These are phyloP conservation scores for Sebastes hubbsi DNA, from an alignment of 2,797 vertebrate species.

Conservation along the genomic window DNA sequence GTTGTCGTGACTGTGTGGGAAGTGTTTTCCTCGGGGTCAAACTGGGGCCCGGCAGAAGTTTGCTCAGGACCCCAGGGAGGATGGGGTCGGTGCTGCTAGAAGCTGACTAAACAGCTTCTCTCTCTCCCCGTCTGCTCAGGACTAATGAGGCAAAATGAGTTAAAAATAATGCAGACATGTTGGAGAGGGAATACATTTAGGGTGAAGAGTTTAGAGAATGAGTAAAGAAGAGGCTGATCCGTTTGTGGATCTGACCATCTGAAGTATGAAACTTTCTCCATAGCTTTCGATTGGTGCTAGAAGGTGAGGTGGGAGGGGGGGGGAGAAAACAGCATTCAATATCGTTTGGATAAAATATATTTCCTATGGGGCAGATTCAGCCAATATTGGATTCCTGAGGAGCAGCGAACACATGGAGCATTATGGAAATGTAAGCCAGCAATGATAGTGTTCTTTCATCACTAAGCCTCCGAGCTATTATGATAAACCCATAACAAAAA, in stretches of 20 bases:
- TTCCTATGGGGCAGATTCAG: slow-evolving; percentile 42
- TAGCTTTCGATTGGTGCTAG: neutral
- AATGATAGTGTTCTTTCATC: slow-evolving; percentile 46
- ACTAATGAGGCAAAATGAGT: slow-evolving; percentile 20
- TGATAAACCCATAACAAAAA: slow-evolving; percentile 43
- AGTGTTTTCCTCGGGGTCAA: neutral
- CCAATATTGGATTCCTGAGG: slow-evolving; percentile 29
- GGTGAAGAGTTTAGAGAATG: neutral
- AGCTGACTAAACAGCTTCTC: neutral
- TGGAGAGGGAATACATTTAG: neutral
- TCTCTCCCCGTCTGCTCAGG: neutral
- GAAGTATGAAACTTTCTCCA: neutral
- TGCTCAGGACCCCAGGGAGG: neutral
- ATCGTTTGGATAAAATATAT: slow-evolving; percentile 39
- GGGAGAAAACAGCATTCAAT: neutral
- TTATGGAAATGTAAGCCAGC: slow-evolving; percentile 55
- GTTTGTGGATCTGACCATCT: neutral
- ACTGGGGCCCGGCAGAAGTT: neutral
- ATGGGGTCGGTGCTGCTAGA: neutral
- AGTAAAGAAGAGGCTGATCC: neutral
- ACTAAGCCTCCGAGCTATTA: slow-evolving; percentile 36
- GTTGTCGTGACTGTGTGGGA: neutral
- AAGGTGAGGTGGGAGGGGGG: neutral
- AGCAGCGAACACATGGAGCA: slow-evolving; percentile 16
- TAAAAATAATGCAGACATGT: slow-evolving; percentile 6